Evolutionary conservation across 2,113 vertebrate species (phyloP), one percentile per base, ranked within the genome.

Genomic region (Chamaea fasciata): DNA sequence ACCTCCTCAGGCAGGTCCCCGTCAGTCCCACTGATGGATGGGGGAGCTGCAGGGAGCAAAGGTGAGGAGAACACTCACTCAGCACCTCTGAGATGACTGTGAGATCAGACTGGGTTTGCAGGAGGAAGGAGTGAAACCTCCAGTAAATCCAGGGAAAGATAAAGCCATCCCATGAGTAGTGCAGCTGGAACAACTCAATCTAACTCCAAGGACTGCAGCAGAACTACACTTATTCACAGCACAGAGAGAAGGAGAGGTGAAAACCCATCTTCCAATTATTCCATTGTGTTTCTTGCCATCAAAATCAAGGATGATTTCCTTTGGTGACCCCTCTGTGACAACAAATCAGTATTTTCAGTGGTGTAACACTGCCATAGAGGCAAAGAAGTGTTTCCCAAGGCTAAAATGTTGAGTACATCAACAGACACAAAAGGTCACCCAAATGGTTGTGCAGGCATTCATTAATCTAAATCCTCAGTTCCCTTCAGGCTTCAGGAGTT

Each of bases 1-100:
- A 99, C 96, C 73, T 99, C 99, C 92, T 98, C 98, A 9, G 98
- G 98, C 44, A 98, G 57, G 57, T 99, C 98, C 2, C 92, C 63
- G 3, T 96, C 96, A 8, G 96, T 89, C 79, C 98, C 98, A 15
- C 97, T 97, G 91, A 99, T 98, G 35, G 97, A 96, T 1, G 99
- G 99, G 2, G 99, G 99, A 78, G 99, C 99, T 99, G 93, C 35
- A 49, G 53, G 60, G 22, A 81, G 41, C 68, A 83, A 82, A 56
- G 11, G 10, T 2, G 31, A 52, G 16, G 41, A 77, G n/a, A 94
- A 55, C 22, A 79, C 23, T 7, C 50, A 77, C 23, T 59, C 30
- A 63, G 79, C 31, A 44, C 15, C 7, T 37, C 49, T 31, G 57
- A n/a, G 26, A 9, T 33, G 31, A 7, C 5, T 49, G 20, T 21